Conservation (phyloP, 2,888 invertebrate genomes). For the Protophormia terraenovae region DNA sequence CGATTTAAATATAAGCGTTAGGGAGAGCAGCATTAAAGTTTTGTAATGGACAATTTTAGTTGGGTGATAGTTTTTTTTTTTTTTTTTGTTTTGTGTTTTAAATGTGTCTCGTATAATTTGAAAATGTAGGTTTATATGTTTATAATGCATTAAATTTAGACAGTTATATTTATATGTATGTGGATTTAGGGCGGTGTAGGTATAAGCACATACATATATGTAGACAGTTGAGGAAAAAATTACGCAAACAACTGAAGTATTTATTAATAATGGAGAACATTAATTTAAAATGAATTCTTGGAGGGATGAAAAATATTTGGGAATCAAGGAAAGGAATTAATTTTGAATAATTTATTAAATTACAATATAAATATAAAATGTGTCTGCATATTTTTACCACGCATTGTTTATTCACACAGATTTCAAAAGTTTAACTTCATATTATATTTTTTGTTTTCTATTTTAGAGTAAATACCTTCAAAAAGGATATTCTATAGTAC, state of each 20-base stretch:
- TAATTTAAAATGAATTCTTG: no score
- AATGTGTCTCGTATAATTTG: not conserved
- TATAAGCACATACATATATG: not conserved
- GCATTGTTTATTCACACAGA: not conserved
- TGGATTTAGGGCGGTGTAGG: not conserved
- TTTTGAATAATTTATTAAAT: no score
- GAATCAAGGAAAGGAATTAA: no score
- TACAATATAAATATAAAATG: no score
- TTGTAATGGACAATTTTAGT: not conserved
- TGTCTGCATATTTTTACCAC: not conserved
- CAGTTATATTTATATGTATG: not conserved
- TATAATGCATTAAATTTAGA: not conserved
- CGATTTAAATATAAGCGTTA: not conserved
- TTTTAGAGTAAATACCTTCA: not conserved
- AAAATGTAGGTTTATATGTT: slow-evolving; percentile 6
- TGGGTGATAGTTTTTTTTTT: not conserved
- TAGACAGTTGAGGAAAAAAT: not conserved
- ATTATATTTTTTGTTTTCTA: not conserved
- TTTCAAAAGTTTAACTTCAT: slow-evolving; percentile 23
- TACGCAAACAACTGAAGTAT: no score
- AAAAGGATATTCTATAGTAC: not conserved
- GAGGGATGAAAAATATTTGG: no score
- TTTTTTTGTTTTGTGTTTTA: not conserved
- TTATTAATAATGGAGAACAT: no score
- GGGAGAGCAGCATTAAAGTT: not conserved